Conservation (phyloP, 2,113 vertebrate species). For the Alaudala cheleensis region DNA sequence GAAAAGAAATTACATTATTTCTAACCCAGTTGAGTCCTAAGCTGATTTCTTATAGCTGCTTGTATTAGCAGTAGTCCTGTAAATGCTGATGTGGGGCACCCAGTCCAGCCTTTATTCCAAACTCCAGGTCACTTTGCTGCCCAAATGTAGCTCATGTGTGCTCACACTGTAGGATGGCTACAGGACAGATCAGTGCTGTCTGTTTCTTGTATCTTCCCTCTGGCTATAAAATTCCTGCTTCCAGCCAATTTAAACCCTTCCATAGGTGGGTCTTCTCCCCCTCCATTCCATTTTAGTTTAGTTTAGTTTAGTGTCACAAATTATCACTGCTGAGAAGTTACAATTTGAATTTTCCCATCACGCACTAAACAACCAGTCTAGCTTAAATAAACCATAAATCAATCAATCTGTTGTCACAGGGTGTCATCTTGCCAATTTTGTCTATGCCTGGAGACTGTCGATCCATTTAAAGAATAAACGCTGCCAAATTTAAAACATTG, state of each 20-base stretch:
- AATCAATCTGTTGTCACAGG: not conserved
- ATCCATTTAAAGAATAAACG: not conserved
- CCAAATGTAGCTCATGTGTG: not conserved
- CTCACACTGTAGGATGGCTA: not conserved
- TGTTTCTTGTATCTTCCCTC: not conserved
- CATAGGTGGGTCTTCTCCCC: accelerated
- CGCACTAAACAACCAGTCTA: not conserved
- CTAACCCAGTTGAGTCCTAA: accelerated
- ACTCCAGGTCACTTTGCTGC: not conserved
- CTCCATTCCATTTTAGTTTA: not conserved
- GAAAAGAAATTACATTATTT: not conserved
- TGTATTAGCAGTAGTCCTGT: not conserved
- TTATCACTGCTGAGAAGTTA: not conserved
- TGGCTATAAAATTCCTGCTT: not conserved
- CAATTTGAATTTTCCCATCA: not conserved
- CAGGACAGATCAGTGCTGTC: not conserved
- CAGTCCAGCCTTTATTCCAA: not conserved
- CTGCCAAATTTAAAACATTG: not conserved
- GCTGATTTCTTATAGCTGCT: not conserved
- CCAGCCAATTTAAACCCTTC: not conserved
- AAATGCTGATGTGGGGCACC: not conserved
- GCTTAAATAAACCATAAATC: not conserved
- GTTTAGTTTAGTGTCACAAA: not conserved
- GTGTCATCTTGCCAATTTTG: not conserved
- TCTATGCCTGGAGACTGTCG: not conserved